Evolutionary conservation across 2,797 vertebrate species (phyloP).

Genomic region (Hydrolagus colliei): DNA sequence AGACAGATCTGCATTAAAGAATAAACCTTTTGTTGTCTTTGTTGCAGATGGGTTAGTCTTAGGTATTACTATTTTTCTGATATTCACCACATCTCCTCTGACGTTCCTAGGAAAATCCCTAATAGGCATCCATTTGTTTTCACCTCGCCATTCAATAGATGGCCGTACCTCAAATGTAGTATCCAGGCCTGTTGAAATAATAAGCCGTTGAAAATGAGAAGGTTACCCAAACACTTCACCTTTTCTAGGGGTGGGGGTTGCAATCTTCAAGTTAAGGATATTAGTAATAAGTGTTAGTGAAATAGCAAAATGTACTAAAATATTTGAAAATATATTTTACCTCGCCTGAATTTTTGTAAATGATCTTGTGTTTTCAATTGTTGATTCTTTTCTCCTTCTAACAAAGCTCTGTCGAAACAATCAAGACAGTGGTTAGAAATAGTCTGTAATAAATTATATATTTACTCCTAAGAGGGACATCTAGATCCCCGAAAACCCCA

Average conservation of each 20-base stretch:
- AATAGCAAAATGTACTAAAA: constrained; percentile 38
- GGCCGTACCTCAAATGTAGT: background rate
- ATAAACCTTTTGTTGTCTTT: background rate
- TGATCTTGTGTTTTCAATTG: background rate
- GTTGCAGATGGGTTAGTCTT: background rate
- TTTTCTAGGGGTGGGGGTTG: too few species aligned
- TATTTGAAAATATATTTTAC: constrained; percentile 20
- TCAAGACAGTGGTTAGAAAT: background rate
- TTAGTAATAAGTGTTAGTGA: background rate
- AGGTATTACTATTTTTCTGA: background rate
- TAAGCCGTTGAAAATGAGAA: background rate
- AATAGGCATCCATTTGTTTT: background rate
- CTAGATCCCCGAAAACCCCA: too few species aligned
- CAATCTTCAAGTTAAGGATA: too few species aligned
- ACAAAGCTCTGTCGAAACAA: constrained; percentile 65
- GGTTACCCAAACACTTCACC: too few species aligned
- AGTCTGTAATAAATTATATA: background rate
- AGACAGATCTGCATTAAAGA: constrained; percentile 49
- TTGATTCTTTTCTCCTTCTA: constrained; percentile 72
- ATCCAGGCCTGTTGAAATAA: background rate
- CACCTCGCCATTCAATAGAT: too few species aligned
- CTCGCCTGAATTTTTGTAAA: background rate
- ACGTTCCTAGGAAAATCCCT: background rate
- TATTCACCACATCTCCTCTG: background rate
- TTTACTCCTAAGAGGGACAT: background rate